These are phyloP conservation scores for Lepus europaeus DNA, from an alignment of 2,113 vertebrate genomes.

Conservation along the genomic window DNA sequence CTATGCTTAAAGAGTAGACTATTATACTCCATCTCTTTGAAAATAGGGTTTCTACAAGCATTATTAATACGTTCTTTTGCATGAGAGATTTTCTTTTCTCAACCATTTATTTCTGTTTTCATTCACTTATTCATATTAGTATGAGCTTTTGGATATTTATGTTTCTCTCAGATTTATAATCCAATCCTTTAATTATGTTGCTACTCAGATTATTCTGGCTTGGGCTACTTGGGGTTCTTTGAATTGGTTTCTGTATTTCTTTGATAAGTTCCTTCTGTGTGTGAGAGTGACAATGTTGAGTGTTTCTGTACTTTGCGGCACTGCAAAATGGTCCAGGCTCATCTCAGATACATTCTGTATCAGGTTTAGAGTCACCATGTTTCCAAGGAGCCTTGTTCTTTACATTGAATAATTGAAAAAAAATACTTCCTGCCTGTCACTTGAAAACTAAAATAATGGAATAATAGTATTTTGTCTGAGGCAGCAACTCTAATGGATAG, in stretches of 20 bases:
- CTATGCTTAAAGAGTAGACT: background rate
- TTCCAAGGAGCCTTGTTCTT: background rate
- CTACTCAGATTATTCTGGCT: background rate
- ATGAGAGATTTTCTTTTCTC: background rate
- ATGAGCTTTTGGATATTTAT: background rate
- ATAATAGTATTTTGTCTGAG: background rate
- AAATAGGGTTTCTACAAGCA: background rate
- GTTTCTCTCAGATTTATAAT: background rate
- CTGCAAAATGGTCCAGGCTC: background rate
- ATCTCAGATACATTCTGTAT: background rate
- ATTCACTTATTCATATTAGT: background rate
- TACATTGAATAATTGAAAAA: background rate
- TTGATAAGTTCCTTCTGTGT: background rate
- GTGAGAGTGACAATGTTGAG: background rate
- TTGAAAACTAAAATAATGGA: background rate
- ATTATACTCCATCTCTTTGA: background rate
- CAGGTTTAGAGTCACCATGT: background rate
- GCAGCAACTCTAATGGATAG: background rate
- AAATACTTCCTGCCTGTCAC: background rate
- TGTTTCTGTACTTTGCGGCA: background rate
- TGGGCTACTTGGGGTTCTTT: background rate
- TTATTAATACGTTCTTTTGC: background rate
- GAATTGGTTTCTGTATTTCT: background rate
- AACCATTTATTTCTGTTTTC: background rate
- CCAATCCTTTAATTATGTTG: background rate